Evolutionary conservation across 1,140 invertebrate species (phyloP).

Genomic region (Drosophila suzukii): DNA sequence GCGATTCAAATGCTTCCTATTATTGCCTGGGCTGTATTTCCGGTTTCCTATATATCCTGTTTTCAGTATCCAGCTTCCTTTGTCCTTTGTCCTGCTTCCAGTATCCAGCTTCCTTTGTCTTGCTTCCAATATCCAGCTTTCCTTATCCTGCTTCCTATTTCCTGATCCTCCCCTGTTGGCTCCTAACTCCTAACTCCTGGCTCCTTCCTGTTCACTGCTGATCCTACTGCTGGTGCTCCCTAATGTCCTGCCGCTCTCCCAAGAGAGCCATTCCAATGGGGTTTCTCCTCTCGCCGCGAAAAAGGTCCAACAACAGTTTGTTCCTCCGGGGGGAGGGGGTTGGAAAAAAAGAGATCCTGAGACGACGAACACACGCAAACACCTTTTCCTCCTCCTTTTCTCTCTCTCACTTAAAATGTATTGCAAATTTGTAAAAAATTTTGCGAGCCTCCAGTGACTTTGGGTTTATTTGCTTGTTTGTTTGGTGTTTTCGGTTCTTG

Average conservation of each 20-base stretch:
- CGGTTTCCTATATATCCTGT: background rate
- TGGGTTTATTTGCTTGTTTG: conserved; percentile 9
- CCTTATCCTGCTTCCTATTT: background rate
- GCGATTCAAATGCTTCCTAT: conserved; percentile 13
- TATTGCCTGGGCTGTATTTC: conserved; percentile 2
- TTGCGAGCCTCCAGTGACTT: conserved; percentile 32
- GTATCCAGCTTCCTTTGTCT: background rate
- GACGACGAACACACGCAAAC: conserved; percentile 6
- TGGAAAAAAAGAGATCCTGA: background rate
- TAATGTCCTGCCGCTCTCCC: conserved; percentile 32
- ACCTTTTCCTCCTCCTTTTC: background rate
- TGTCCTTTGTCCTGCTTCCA: too few relatives aligned
- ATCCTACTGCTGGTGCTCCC: conserved; percentile 42
- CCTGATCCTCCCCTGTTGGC: conserved; percentile 14
- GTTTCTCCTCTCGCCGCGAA: conserved; percentile 8
- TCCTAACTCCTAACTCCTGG: background rate
- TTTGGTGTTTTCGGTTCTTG: conserved; percentile 22
- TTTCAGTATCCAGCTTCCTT: background rate
- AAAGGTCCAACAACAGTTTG: conserved; percentile 4
- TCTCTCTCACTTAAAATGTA: conserved; percentile 35
- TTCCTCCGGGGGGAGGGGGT: background rate
- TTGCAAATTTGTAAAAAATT: conserved; percentile 57
- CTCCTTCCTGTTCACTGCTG: conserved; percentile 25
- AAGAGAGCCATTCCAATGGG: conserved; percentile 38
- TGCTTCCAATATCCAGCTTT: background rate